Conservation (phyloP, 2,888 invertebrate genomes). For the Apantesis nais region DNA sequence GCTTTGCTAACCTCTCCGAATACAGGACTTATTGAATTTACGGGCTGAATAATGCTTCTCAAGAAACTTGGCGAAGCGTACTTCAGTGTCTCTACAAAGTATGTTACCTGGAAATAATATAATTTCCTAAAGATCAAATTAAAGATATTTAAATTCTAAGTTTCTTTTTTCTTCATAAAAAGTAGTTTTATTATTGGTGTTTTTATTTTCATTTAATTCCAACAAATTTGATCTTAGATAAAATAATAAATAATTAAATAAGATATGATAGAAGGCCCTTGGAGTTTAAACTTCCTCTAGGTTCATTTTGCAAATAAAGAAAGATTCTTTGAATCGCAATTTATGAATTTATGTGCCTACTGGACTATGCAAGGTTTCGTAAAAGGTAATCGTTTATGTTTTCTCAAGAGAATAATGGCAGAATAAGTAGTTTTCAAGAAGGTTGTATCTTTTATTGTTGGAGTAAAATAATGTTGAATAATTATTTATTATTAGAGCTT, state of each 20-base stretch:
- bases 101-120: not conserved
- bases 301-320: not conserved
- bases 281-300: not conserved
- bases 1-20: not conserved
- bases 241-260: not conserved
- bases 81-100: not conserved
- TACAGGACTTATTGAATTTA: constrained; percentile 14
- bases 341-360: not conserved
- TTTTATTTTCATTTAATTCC: not conserved
- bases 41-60: not conserved
- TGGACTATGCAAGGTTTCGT: not conserved
- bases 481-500: not conserved
- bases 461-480: not conserved
- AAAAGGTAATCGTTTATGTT: not conserved
- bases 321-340: not conserved
- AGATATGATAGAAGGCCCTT: not conserved
- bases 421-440: not conserved
- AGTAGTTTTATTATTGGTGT: not conserved
- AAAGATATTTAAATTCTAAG: not conserved
- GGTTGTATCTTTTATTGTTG: not conserved
- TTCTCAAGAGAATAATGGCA: not conserved
- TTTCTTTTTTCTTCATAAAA: not conserved
- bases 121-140: not conserved
- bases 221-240: not conserved
- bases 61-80: not conserved